Evolutionary conservation across 64 coral and sea anemone genomes (phyloP).

Genomic region (Stylophora pistillata): DNA sequence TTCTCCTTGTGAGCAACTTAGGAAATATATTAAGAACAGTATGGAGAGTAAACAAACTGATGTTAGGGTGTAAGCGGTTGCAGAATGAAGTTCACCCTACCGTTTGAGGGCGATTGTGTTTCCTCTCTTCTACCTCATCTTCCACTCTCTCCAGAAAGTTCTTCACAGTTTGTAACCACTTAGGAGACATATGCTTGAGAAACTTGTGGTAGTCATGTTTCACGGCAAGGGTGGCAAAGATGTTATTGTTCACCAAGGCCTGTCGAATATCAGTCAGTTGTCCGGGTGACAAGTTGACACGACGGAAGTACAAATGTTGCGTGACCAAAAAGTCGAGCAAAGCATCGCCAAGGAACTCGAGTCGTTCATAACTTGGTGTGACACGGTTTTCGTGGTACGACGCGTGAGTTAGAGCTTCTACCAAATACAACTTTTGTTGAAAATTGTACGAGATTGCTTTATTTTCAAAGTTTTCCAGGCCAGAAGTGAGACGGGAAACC

Average conservation of each 20-base stretch:
- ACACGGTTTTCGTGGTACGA: slow-evolving; percentile 63
- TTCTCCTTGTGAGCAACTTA: too few species aligned
- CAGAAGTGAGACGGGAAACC: slow-evolving; percentile 24
- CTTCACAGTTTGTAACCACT: slow-evolving; percentile 78
- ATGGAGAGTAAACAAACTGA: too few species aligned
- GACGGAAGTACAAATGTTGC: slow-evolving; percentile 77
- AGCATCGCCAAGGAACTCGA: slow-evolving; percentile 96
- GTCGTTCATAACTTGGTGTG: slow-evolving; percentile 70
- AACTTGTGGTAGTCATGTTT: slow-evolving; percentile 74
- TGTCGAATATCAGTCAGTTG: slow-evolving; percentile 90
- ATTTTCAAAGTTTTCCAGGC: slow-evolving; percentile 53
- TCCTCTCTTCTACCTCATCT: slow-evolving; percentile 52
- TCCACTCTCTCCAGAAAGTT: slow-evolving; percentile 76
- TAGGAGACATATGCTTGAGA: slow-evolving; percentile 82
- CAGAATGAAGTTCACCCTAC: neutral
- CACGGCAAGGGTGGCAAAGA: slow-evolving; percentile 89
- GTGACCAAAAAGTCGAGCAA: slow-evolving; percentile 91
- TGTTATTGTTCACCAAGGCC: slow-evolving; percentile 97
- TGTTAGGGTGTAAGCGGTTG: too few species aligned
- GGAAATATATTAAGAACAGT: too few species aligned
- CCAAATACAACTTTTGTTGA: slow-evolving; percentile 56
- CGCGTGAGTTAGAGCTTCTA: slow-evolving; percentile 87
- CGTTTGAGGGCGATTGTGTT: neutral
- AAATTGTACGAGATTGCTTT: slow-evolving; percentile 54
- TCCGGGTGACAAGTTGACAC: slow-evolving; percentile 73